Evolutionary conservation across 2,797 vertebrate genomes (phyloP).

Genomic region (Naso thynnoides): DNA sequence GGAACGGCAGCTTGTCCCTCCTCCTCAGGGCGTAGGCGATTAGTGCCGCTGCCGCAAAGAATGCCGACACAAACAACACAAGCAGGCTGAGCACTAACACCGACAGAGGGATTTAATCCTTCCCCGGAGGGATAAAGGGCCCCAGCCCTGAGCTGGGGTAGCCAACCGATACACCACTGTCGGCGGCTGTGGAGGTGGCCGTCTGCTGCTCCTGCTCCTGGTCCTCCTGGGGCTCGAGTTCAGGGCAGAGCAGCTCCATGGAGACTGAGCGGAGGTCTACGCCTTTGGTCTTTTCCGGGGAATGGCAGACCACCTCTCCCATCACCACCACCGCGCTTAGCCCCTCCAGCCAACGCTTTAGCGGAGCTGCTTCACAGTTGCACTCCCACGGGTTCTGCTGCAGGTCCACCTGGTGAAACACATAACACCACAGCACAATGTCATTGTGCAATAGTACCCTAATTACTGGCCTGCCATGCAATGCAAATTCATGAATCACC

Average conservation of each 20-base stretch:
- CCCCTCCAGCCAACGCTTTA: constrained; percentile 97
- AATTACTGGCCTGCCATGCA: constrained; percentile 53
- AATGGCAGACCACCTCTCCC: constrained; percentile 96
- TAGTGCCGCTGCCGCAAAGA: constrained; percentile 93
- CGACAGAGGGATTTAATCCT: constrained; percentile 93
- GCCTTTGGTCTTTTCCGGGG: constrained; percentile 86
- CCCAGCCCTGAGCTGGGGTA: constrained; percentile 86
- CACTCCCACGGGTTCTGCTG: constrained; percentile 99
- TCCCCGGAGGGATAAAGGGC: constrained; percentile 77
- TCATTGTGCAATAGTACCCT: constrained; percentile 49
- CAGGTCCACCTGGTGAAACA: constrained; percentile 95
- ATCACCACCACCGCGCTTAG: constrained; percentile 92
- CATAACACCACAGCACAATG: constrained; percentile 60
- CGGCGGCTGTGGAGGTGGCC: constrained; percentile 69
- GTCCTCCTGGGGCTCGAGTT: constrained; percentile 84
- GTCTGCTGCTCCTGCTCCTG: constrained; percentile 60
- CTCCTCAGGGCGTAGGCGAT: constrained; percentile 93
- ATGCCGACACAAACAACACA: constrained; percentile 93
- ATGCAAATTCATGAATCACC: constrained; percentile 53
- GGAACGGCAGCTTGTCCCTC: constrained; percentile 93
- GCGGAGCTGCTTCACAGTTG: constrained; percentile 92
- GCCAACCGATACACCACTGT: constrained; percentile 81
- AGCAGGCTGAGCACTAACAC: constrained; percentile 96
- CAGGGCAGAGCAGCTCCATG: constrained; percentile 91
- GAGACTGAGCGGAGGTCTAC: constrained; percentile 92